Conservation (phyloP, 2,797 vertebrate genomes). For the Meda fulgida region DNA sequence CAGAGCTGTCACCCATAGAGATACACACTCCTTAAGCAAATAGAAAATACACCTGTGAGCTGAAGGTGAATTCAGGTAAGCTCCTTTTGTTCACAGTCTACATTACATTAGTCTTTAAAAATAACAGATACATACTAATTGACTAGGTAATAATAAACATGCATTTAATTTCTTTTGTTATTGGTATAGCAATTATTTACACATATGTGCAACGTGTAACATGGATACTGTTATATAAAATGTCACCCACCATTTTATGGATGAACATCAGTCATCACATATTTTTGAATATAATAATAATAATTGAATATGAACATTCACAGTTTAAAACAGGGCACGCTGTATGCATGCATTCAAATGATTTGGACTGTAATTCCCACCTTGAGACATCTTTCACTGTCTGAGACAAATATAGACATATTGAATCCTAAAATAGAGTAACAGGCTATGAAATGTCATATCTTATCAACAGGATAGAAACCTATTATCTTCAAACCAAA, state of each 20-base stretch:
- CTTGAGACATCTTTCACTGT: conserved; percentile 6
- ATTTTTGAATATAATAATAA: neutral
- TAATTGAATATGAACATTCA: neutral
- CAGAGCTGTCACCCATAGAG: conserved; percentile 15
- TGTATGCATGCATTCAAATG: conserved; percentile 3
- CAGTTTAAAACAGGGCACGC: neutral
- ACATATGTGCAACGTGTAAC: neutral
- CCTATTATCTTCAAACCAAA: neutral
- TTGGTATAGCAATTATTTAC: neutral
- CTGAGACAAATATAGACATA: conserved; percentile 24
- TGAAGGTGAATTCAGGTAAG: conserved; percentile 38
- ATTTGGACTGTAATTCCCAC: conserved; percentile 2
- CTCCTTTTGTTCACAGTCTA: neutral
- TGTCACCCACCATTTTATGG: neutral
- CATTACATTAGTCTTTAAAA: neutral
- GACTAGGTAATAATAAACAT: neutral
- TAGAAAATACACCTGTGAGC: conserved; percentile 26
- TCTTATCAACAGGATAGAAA: neutral
- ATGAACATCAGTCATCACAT: neutral
- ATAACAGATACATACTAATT: neutral
- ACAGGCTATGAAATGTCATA: neutral
- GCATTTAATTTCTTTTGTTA: neutral
- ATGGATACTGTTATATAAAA: neutral
- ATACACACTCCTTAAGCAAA: conserved; percentile 34
- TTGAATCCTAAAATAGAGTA: conserved; percentile 11